Base-by-base conservation (phyloP, 1,140 invertebrate genomes). In the Pectinophora gossypiella region DNA sequence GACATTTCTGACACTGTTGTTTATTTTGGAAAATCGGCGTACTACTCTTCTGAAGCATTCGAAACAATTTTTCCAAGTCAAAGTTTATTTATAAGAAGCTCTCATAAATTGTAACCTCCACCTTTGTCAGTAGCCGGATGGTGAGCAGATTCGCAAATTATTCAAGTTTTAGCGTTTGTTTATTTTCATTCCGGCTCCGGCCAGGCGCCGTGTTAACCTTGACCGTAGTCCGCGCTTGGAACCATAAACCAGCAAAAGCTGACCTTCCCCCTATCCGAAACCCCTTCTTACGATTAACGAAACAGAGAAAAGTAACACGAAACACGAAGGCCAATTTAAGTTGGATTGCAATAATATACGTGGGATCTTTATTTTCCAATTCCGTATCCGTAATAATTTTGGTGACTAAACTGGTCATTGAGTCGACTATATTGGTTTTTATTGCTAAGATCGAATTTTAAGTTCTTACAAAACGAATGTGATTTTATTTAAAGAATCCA, bases 131-230 rank as follows among this genome's bases (percentile, higher is more conserved):
- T 40, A 68, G 67, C 56, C 54, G 48, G 47, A 72, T 58, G 56
- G 19, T 56, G 53, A 58, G 54, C 67, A 76, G 62, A 72, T 68
- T 61, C 56, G 48, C 50, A 64, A 74, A 68, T 76, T 63, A 76
- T 73, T 71, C 54, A 71, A 51, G 55, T 67, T 68, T 67, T 56
- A 47, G 48, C 32, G 10, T 20, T 64, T 44, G 50, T 81, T 76
- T 84, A 75, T 76, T 76, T 80, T 72, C 57, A 54, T 55, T 42
- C 32, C 62, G 56, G 71, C 68, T 66, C 61, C 59, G 51, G 55
- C 49, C 61, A 62, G 76, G 71, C 76, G 78, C 72, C 68, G 54
- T 47, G 48, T 49, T 76, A 67, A 76, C 81, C 78, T 85, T 85
- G 81, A 81, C 81, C 75, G 66, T 46, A 56, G 64, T 57, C 66